phyloP scores from a whole-genome alignment of 2,113 vertebrate genomes.

The Cyanoramphus novaezelandiae region DNA sequence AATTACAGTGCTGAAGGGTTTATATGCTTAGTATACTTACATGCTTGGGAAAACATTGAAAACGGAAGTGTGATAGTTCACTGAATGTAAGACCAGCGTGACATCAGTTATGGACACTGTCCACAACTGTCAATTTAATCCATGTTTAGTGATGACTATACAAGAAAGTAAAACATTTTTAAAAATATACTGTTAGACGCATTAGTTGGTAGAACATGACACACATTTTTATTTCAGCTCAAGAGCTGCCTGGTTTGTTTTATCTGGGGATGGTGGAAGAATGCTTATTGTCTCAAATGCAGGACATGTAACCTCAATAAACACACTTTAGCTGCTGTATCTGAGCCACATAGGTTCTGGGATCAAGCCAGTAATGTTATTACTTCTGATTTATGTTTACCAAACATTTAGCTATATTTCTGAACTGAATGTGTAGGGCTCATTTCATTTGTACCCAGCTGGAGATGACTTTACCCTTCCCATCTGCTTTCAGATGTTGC shows the following conservation, averaged over 20 bases:
- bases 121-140: neutral
- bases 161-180: neutral
- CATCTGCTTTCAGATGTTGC: neutral
- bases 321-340: neutral
- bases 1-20: neutral
- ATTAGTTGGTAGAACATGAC: neutral
- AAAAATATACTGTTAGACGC: neutral
- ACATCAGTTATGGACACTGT: neutral
- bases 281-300: neutral
- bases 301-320: neutral
- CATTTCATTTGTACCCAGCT: neutral
- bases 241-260: neutral
- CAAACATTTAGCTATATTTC: neutral
- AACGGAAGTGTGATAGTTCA: neutral
- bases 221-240: neutral
- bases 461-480: neutral
- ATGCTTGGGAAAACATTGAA: neutral
- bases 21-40: neutral
- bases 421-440: neutral
- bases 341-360: neutral
- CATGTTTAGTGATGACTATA: neutral
- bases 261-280: neutral
- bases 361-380: neutral
- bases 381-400: neutral
- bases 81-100: neutral